These are phyloP conservation scores for Eospalax fontanierii DNA, from an alignment of 2,797 vertebrate genomes.

Conservation along the genomic window DNA sequence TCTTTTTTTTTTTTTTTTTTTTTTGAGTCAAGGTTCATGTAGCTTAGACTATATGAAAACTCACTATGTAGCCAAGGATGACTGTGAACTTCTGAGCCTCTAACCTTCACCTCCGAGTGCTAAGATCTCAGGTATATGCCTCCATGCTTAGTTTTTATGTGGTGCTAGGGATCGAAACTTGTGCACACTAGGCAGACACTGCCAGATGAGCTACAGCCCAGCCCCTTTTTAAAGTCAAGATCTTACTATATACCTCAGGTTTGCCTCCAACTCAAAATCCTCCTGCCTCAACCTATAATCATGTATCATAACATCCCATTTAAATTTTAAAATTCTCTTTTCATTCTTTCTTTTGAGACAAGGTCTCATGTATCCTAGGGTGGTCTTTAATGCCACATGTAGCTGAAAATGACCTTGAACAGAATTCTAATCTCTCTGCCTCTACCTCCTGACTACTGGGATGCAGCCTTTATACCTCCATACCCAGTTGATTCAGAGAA, in stretches of 20 bases:
- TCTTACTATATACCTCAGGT: neutral
- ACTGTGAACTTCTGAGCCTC: neutral
- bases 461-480: neutral
- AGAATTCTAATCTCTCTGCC: neutral
- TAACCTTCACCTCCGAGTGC: neutral
- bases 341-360: neutral
- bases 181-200: neutral
- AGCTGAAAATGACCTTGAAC: neutral
- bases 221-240: neutral
- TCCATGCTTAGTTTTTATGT: neutral
- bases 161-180: neutral
- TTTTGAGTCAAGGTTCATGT: neutral
- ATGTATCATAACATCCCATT: neutral
- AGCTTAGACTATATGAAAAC: neutral
- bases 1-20: slow-evolving; percentile 27
- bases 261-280: neutral
- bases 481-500: neutral
- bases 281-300: neutral
- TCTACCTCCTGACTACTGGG: neutral
- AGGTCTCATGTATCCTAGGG: neutral
- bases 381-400: neutral
- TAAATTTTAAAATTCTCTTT: neutral
- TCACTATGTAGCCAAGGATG: neutral
- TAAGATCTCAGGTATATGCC: neutral
- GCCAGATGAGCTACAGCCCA: neutral